These are phyloP conservation scores for Phalacrocorax brasilianus DNA, from an alignment of 2,113 vertebrate species.

Conservation along the genomic window DNA sequence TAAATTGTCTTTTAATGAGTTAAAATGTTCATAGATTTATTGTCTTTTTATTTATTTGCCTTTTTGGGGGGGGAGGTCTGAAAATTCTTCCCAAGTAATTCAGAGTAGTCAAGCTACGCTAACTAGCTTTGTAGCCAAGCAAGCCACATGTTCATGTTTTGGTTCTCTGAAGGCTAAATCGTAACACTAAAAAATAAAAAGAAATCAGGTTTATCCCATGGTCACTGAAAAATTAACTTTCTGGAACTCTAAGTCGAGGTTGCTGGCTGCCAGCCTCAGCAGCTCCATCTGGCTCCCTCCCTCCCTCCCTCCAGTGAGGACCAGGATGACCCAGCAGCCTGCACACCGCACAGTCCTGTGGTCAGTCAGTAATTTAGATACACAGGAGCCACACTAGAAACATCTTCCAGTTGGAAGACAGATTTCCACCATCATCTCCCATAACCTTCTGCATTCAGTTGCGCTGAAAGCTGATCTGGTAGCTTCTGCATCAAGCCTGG, in stretches of 20 bases:
- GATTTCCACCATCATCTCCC: background rate
- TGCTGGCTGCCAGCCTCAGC: background rate
- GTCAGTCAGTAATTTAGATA: too few relatives aligned
- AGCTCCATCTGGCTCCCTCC: background rate
- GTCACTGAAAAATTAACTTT: background rate
- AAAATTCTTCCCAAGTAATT: background rate
- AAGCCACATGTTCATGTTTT: background rate
- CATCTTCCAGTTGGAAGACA: background rate
- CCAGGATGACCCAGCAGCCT: background rate
- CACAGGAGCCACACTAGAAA: fast-evolving
- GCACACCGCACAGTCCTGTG: background rate
- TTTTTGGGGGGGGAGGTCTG: background rate
- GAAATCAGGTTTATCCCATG: background rate
- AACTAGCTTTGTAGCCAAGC: background rate
- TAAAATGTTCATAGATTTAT: background rate
- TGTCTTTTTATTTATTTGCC: background rate
- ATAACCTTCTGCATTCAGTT: background rate
- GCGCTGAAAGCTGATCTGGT: background rate
- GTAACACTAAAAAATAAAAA: background rate
- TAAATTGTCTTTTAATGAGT: conserved; percentile 35
- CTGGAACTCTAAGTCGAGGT: background rate
- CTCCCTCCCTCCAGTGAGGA: background rate
- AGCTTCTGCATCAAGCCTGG: background rate
- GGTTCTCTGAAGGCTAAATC: background rate
- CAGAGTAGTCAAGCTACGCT: background rate